Conservation (phyloP, 2,888 invertebrate genomes). For the Epistrophella euchroma region DNA sequence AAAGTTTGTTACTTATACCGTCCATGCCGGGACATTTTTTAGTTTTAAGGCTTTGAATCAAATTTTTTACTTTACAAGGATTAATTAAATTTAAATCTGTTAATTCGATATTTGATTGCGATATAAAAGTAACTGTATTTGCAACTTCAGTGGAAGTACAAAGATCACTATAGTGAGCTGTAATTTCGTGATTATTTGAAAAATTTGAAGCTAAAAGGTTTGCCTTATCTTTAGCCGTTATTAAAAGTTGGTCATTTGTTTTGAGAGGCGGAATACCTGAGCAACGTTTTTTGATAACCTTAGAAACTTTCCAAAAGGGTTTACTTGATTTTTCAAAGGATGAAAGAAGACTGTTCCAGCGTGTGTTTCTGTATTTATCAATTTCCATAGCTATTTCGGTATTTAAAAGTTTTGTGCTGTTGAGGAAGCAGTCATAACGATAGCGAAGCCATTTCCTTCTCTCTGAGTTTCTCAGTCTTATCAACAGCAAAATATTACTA, state of each 20-base stretch:
- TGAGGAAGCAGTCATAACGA: too few species aligned
- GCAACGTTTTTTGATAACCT: background rate
- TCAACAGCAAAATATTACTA: too few species aligned
- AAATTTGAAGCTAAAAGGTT: conserved; percentile 10
- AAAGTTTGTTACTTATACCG: too few species aligned
- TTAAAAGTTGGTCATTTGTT: background rate
- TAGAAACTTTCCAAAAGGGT: background rate
- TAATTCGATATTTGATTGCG: background rate
- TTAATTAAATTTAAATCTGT: background rate
- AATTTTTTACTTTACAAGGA: too few species aligned
- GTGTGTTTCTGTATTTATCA: too few species aligned
- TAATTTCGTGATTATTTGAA: background rate
- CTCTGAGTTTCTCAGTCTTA: too few species aligned
- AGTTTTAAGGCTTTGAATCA: too few species aligned
- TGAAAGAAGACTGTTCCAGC: too few species aligned
- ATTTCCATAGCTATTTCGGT: too few species aligned
- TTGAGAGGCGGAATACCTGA: conserved; percentile 1
- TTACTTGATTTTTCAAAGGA: background rate
- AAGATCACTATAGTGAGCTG: background rate
- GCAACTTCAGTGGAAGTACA: background rate
- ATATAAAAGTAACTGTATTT: background rate
- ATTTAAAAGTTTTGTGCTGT: too few species aligned
- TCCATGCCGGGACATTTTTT: too few species aligned
- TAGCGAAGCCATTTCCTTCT: too few species aligned
- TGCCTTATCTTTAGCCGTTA: background rate